A percentile compares a stretch with the other conserved stretches of the same genome.
phyloP scores from a whole-genome alignment of 2,797 vertebrate genomes.

The Phrynocephalus forsythii region DNA sequence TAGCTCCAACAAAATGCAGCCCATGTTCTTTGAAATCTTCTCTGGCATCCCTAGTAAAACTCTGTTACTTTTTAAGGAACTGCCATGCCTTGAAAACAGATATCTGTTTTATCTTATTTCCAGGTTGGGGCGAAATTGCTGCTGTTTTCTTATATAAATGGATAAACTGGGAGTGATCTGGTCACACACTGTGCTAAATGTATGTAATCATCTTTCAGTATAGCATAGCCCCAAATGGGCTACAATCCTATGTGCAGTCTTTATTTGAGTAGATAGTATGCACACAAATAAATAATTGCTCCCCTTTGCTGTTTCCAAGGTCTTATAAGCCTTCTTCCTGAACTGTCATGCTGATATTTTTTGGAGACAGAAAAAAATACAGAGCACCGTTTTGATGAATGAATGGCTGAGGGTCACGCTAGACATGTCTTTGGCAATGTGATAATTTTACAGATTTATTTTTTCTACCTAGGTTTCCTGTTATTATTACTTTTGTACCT shows the following conservation, averaged over 20 bases:
- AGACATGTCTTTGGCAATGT: background rate
- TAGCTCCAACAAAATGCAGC: background rate
- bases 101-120: conserved; percentile 3
- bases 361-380: background rate
- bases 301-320: background rate
- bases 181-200: background rate
- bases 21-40: background rate
- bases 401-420: background rate
- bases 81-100: background rate
- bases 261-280: background rate
- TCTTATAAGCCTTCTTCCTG: background rate
- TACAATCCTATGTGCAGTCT: background rate
- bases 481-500: background rate
- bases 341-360: background rate
- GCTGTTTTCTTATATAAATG: conserved; percentile 9
- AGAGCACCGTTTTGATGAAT: background rate
- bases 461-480: no score
- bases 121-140: background rate
- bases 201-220: background rate
- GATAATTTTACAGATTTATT: background rate
- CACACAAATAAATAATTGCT: background rate
- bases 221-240: fast-evolving
- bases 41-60: background rate
- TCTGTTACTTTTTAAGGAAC: background rate
- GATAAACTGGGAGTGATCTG: background rate